Conservation (phyloP, 2,113 vertebrate genomes). For the Synodontis membranacea region DNA sequence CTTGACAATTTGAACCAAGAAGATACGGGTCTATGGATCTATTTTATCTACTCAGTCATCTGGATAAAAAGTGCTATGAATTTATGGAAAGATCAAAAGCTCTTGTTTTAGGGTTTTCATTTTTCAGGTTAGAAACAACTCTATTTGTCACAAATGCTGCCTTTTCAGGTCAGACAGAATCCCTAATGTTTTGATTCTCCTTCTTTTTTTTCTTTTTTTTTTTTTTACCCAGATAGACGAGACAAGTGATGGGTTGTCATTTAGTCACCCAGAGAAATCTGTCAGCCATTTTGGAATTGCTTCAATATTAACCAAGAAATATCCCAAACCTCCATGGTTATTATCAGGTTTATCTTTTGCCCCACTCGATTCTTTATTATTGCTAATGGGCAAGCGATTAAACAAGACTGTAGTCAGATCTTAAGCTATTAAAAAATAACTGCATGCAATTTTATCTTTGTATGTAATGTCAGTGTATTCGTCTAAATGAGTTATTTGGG, state of each 20-base stretch:
- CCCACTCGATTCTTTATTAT: conserved; percentile 15
- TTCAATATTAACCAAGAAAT: neutral
- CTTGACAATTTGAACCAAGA: neutral
- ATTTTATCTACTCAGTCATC: neutral
- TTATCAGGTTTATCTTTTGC: conserved; percentile 12
- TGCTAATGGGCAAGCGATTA: conserved; percentile 44
- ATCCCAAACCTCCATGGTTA: conserved; percentile 5
- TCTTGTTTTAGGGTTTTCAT: neutral
- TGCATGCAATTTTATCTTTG: conserved; percentile 14
- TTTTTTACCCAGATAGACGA: neutral
- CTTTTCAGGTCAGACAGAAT: neutral
- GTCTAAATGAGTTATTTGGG: conserved; percentile 1
- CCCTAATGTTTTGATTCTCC: neutral
- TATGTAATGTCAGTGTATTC: conserved; percentile 14
- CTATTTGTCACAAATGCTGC: neutral
- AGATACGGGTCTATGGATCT: neutral
- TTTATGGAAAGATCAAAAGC: too few relatives aligned
- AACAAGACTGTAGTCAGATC: conserved; percentile 32
- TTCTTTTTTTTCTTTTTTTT: neutral
- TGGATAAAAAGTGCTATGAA: neutral
- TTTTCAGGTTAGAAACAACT: neutral
- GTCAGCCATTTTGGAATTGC: neutral
- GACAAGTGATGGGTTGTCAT: neutral
- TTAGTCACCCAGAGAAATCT: neutral
- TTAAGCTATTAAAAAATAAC: neutral